Evolutionary conservation across 2,888 invertebrate genomes (phyloP).

Genomic region (Creontiades dilutus): DNA sequence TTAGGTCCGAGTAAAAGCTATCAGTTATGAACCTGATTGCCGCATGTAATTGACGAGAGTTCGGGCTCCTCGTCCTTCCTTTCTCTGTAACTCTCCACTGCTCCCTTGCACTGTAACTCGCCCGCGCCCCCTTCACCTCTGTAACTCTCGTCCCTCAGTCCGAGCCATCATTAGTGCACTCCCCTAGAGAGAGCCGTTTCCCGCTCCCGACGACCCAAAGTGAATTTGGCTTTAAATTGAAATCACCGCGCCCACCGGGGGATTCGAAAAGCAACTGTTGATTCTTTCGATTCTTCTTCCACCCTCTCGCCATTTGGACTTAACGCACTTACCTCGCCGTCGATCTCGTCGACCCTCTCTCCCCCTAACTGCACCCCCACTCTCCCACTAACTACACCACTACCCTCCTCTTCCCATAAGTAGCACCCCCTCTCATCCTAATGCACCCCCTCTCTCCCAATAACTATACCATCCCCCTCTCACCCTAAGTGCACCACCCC

Average conservation of each 20-base stretch:
- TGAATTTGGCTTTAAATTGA: slow-evolving; percentile 70
- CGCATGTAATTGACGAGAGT: slow-evolving; percentile 41
- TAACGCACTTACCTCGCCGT: slow-evolving; percentile 43
- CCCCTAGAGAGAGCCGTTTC: background rate
- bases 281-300: slow-evolving; percentile 57
- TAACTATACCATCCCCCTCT: background rate
- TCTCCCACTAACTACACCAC: no score
- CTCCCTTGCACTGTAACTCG: background rate
- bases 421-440: background rate
- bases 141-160: slow-evolving; percentile 20
- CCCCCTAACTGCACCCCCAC: no score
- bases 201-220: slow-evolving; percentile 52
- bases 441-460: no score
- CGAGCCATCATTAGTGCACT: slow-evolving; percentile 49
- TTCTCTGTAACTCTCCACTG: background rate
- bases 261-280: slow-evolving; percentile 52
- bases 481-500: background rate
- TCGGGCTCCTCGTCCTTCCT: background rate
- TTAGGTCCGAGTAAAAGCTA: slow-evolving; percentile 39
- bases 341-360: no score
- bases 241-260: slow-evolving; percentile 50
- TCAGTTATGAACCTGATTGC: slow-evolving; percentile 46
- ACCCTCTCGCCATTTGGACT: slow-evolving; percentile 31
- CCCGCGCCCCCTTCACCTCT: background rate
- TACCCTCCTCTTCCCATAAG: no score